Percentiles rank a stretch among this genome's conserved stretches.
phyloP scores from a whole-genome alignment of 2,797 vertebrate species.

The Dermochelys coriacea region DNA sequence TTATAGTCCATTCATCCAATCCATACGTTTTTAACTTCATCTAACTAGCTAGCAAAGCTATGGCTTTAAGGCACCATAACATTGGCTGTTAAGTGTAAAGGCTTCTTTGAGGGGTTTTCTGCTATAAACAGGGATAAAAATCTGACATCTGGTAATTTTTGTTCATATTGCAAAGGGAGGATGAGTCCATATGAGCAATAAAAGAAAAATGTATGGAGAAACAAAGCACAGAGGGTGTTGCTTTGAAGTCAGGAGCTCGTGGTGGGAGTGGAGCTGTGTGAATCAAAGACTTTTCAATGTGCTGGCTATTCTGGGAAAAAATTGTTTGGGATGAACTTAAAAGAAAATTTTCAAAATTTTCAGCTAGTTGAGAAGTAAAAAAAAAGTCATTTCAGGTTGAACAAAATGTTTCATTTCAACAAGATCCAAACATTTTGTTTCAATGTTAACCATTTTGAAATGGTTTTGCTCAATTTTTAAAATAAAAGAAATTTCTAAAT shows the following conservation, averaged over 20 bases:
- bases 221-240: too few relatives aligned
- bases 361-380: too few relatives aligned
- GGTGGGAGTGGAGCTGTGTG: too few relatives aligned
- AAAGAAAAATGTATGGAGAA: background rate
- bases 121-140: background rate
- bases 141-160: background rate
- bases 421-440: background rate
- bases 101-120: background rate
- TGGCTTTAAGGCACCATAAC: background rate
- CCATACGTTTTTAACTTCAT: too few relatives aligned
- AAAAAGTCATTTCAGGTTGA: background rate
- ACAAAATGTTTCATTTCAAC: background rate
- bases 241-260: too few relatives aligned
- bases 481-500: background rate
- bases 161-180: background rate
- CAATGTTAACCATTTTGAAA: background rate
- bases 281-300: background rate
- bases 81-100: background rate
- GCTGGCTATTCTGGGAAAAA: background rate
- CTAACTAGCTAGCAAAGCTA: background rate
- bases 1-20: too few relatives aligned
- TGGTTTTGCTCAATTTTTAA: background rate
- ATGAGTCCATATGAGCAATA: background rate
- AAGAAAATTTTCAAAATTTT: background rate
- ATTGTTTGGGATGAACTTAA: background rate